phyloP scores from a whole-genome alignment of 2,113 vertebrate genomes.

The Struthio camelus region DNA sequence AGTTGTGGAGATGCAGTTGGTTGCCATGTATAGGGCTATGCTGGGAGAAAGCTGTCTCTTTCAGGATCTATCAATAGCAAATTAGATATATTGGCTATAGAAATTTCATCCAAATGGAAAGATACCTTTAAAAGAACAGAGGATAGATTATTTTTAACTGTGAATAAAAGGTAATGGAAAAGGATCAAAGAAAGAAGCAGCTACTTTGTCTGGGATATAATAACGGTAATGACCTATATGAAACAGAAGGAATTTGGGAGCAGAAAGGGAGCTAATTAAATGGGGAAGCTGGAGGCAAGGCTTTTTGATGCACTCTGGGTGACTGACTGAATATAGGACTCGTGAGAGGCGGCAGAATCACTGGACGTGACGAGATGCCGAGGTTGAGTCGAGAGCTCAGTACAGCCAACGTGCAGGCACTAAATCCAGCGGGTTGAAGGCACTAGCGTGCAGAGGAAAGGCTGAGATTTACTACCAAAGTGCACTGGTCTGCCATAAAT shows the following conservation, averaged over 20 bases:
- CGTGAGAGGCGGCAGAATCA: neutral
- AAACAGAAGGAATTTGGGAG: neutral
- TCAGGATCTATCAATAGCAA: neutral
- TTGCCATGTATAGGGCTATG: neutral
- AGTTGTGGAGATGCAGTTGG: neutral
- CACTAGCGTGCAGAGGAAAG: neutral
- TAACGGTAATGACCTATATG: neutral
- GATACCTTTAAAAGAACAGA: neutral
- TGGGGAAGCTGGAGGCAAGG: neutral
- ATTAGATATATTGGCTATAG: neutral
- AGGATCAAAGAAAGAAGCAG: neutral
- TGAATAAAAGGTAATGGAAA: neutral
- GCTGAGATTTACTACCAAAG: neutral
- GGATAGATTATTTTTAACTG: neutral
- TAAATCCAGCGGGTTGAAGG: neutral
- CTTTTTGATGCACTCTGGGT: neutral
- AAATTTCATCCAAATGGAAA: neutral
- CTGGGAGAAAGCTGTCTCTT: neutral
- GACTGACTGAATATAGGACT: neutral
- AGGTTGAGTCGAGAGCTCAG: fast-evolving
- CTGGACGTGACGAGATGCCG: neutral
- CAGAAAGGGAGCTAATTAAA: neutral
- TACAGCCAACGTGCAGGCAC: neutral
- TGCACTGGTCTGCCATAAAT: neutral
- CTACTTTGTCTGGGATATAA: neutral